A percentile compares a stretch with the other conserved stretches of the same genome.
Conservation (phyloP, 2,113 vertebrate species). For the Rhinichthys klamathensis region DNA sequence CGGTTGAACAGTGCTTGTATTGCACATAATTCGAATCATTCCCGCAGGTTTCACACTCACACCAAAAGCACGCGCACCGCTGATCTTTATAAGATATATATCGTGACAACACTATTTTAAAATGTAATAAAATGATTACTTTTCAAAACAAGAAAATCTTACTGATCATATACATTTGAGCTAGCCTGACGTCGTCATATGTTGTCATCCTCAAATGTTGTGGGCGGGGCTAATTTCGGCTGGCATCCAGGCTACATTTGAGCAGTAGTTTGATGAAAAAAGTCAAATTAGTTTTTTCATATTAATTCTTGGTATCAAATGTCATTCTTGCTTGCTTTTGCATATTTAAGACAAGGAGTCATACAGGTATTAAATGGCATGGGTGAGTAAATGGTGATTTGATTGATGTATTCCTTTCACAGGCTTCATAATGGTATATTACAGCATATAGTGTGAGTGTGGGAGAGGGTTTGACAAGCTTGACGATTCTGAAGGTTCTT, state of each 20-base stretch:
- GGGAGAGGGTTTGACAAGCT: background rate
- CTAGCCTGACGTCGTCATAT: background rate
- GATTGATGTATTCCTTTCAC: background rate
- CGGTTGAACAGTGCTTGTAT: no score
- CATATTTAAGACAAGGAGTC: background rate
- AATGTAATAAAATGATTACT: no score
- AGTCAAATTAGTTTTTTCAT: background rate
- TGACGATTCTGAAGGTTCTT: background rate
- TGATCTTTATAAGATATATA: no score
- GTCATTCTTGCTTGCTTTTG: background rate
- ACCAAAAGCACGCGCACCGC: no score
- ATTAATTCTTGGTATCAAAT: background rate
- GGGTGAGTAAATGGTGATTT: background rate
- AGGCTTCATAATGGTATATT: background rate
- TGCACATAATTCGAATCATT: no score
- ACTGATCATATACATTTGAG: background rate
- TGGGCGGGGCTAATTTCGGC: no score
- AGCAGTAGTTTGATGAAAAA: background rate
- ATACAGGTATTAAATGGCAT: constrained; percentile 5
- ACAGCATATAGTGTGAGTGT: background rate
- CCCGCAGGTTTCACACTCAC: no score
- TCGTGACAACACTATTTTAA: no score
- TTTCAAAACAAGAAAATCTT: background rate
- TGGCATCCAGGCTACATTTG: background rate
- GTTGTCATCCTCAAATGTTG: no score